A percentile compares a stretch with the other conserved stretches of the same genome.
These are phyloP conservation scores for Lepus timidus DNA, from an alignment of 2,113 vertebrate genomes.

Conservation along the genomic window DNA sequence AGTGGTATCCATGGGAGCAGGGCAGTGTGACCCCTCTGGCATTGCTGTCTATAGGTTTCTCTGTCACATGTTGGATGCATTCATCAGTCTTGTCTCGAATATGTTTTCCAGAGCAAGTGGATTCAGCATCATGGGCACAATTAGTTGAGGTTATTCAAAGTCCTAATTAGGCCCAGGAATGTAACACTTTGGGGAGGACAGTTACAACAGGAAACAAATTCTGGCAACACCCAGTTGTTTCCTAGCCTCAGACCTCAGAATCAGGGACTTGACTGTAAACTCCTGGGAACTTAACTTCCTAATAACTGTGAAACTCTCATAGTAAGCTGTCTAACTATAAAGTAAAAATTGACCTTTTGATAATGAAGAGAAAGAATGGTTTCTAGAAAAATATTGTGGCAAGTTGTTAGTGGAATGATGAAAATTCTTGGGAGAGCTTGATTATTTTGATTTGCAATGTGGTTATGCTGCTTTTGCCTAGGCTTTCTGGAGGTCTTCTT, in stretches of 20 bases:
- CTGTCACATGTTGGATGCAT: constrained; percentile 44
- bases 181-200: constrained; percentile 71
- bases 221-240: constrained; percentile 54
- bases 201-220: constrained; percentile 77
- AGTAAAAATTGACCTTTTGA: constrained; percentile 11
- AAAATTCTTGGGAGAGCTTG: not conserved
- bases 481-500: not conserved
- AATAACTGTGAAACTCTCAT: not conserved
- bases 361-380: not conserved
- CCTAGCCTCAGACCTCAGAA: not conserved
- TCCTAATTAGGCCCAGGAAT: constrained; percentile 77
- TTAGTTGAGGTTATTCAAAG: constrained; percentile 78
- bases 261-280: constrained; percentile 8
- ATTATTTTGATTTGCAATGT: not conserved
- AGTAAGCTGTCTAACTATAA: not conserved
- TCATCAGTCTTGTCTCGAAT: constrained; percentile 70
- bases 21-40: not conserved
- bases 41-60: not conserved
- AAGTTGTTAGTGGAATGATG: not conserved
- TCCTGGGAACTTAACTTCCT: constrained; percentile 1
- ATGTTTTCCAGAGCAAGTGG: constrained; percentile 71
- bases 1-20: accelerated
- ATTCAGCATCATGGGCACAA: constrained; percentile 70
- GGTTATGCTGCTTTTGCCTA: not conserved
- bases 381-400: not conserved